These are phyloP conservation scores for Palythoa grandiflora DNA, from an alignment of 92 coral and sea anemone genomes.

Conservation along the genomic window DNA sequence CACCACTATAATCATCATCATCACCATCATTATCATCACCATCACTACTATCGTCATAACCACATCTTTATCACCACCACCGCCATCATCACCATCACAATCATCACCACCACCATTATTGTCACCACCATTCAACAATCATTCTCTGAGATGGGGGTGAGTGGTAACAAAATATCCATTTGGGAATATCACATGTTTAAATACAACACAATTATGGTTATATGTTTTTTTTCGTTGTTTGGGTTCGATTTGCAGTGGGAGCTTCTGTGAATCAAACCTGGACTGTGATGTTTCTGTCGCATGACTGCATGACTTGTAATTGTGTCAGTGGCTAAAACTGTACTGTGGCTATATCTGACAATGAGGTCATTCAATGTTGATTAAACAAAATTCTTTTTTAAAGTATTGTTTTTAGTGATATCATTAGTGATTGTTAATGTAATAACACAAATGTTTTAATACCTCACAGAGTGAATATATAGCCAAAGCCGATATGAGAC, in stretches of 20 bases:
- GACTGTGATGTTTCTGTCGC: neutral
- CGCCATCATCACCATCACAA: no score
- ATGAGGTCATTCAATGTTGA: neutral
- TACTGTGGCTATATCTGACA: neutral
- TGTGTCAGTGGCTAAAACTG: neutral
- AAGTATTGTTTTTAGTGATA: neutral
- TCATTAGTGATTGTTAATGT: no score
- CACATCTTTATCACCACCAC: no score
- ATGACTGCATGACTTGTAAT: neutral
- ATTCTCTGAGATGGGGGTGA: no score
- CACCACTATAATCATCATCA: neutral
- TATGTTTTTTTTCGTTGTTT: no score
- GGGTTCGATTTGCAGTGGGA: neutral
- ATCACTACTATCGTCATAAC: neutral
- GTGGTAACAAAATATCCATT: no score
- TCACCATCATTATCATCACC: neutral
- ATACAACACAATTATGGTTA: no score
- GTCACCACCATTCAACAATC: neutral
- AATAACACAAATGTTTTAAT: no score
- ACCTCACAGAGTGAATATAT: conserved; percentile 26
- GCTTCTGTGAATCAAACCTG: neutral
- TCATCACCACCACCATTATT: no score
- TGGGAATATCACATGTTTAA: no score
- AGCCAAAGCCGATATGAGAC: conserved; percentile 16
- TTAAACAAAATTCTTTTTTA: no score